phyloP scores from a whole-genome alignment of 2,113 vertebrate genomes.

The Corydoras sp. region DNA sequence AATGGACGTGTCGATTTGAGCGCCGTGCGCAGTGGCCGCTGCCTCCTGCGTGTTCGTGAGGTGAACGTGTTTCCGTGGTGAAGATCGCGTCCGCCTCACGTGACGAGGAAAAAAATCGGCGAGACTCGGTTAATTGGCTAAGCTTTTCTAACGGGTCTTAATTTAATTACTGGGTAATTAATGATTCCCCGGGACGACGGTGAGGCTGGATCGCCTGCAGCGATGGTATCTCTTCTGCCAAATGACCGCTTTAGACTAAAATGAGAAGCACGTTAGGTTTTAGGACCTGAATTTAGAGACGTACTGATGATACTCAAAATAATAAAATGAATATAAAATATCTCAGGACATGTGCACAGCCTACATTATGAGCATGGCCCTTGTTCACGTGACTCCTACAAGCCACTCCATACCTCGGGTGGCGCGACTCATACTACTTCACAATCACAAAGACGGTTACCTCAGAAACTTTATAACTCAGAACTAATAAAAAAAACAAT shows the following conservation, averaged over 20 bases:
- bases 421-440: no score
- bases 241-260: neutral
- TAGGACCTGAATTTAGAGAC: no score
- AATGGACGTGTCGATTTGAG: conserved; percentile 4
- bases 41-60: neutral
- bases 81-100: conserved; percentile 12
- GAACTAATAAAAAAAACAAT: no score
- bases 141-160: conserved; percentile 33
- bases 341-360: no score
- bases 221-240: conserved; percentile 19
- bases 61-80: conserved; percentile 10
- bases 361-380: no score
- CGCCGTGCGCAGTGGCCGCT: conserved; percentile 3
- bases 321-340: no score
- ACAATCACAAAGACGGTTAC: no score
- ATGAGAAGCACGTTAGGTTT: no score
- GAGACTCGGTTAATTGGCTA: conserved; percentile 35
- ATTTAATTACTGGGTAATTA: conserved; percentile 47
- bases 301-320: no score
- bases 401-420: no score
- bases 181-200: conserved; percentile 28
- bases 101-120: conserved; percentile 27
- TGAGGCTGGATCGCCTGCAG: conserved; percentile 16
- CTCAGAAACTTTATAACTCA: no score
- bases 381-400: no score